Conservation (phyloP, 2,797 vertebrate species). For the Poliocrania exsul region DNA sequence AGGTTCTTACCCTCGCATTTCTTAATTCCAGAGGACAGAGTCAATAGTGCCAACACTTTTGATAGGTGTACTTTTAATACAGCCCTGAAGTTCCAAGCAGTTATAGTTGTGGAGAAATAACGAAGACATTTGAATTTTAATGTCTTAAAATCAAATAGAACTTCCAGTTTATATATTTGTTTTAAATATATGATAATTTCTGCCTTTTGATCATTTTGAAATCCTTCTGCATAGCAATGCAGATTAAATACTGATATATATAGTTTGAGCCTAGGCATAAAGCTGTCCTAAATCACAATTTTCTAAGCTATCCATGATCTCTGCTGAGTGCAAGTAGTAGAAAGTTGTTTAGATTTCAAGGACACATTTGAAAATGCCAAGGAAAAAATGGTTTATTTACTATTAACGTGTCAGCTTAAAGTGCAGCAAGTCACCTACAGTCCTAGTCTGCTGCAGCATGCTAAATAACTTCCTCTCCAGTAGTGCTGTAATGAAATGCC, state of each 20-base stretch:
- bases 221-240: not conserved
- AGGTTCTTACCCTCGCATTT: not conserved
- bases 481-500: not conserved
- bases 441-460: conserved; percentile 1
- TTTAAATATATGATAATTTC: not conserved
- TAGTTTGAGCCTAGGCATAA: not conserved
- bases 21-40: not conserved
- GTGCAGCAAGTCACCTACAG: conserved; percentile 18
- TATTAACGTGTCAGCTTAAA: conserved; percentile 34
- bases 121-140: not conserved
- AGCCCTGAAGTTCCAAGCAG: not conserved
- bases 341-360: conserved; percentile 51
- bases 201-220: not conserved
- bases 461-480: conserved; percentile 13
- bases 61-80: not conserved
- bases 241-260: not conserved
- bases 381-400: conserved; percentile 46
- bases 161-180: not conserved
- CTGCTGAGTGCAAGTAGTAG: not conserved
- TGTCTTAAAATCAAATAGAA: not conserved
- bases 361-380: not conserved
- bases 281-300: not conserved
- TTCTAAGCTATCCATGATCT: not conserved
- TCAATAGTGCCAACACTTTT: not conserved
- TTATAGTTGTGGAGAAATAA: not conserved